phyloP scores from a whole-genome alignment of 64 coral and sea anemone genomes.

The Montipora capricornis region DNA sequence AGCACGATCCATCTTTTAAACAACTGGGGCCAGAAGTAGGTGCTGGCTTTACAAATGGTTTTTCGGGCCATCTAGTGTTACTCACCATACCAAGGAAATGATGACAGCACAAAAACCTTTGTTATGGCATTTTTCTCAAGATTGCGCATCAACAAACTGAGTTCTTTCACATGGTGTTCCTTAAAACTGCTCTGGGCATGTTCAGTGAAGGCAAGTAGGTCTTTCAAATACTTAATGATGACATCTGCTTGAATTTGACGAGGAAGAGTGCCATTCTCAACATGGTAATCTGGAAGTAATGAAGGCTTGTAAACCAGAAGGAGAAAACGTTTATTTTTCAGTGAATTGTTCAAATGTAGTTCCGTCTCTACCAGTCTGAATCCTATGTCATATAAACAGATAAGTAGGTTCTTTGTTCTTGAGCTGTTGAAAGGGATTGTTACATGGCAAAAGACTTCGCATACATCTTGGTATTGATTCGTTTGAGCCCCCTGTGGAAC shows the following conservation, averaged over 20 bases:
- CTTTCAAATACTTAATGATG: background rate
- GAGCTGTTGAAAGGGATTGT: background rate
- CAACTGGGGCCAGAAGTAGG: too few species aligned
- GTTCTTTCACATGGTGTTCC: background rate
- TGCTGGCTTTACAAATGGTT: too few species aligned
- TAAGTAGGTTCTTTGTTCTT: background rate
- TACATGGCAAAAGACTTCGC: background rate
- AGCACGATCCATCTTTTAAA: too few species aligned
- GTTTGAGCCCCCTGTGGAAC: background rate
- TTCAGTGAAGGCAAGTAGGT: background rate
- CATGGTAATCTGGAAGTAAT: background rate
- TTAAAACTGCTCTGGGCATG: background rate
- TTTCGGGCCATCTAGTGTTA: background rate
- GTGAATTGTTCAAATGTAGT: background rate
- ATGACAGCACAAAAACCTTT: background rate
- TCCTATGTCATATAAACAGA: background rate
- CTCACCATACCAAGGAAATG: slow-evolving; percentile 18
- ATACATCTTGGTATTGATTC: background rate
- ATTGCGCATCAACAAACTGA: background rate
- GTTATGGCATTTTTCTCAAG: background rate
- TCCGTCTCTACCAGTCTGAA: slow-evolving; percentile 2
- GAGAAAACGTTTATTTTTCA: background rate
- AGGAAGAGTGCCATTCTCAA: background rate
- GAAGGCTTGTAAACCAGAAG: slow-evolving; percentile 8
- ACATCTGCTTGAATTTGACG: background rate